Evolutionary conservation across 2,113 vertebrate species (phyloP).

Genomic region (Falco punctatus): DNA sequence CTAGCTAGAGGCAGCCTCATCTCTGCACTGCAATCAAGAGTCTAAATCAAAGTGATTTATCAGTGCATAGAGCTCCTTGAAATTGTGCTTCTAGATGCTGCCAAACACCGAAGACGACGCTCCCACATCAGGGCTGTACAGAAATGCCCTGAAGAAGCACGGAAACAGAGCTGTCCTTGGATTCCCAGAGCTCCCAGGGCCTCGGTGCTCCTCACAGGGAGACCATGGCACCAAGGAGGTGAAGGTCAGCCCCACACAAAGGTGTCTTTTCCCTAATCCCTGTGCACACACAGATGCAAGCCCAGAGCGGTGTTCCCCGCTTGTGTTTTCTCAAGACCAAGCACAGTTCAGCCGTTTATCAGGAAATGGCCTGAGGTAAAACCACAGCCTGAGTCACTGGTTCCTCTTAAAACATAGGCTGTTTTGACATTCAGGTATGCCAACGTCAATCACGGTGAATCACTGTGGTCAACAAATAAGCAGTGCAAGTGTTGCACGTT

Average conservation of each 20-base stretch:
- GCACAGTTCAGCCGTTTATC: background rate
- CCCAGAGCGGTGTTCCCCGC: background rate
- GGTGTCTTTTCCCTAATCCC: background rate
- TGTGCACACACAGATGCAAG: background rate
- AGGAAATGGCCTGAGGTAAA: constrained; percentile 52
- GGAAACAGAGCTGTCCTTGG: background rate
- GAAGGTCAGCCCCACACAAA: background rate
- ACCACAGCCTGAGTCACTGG: constrained; percentile 52
- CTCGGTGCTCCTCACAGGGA: background rate
- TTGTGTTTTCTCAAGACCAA: constrained; percentile 1
- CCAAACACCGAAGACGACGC: background rate
- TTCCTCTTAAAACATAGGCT: constrained; percentile 32
- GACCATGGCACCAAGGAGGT: rapidly evolving
- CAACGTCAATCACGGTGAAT: constrained; percentile 22
- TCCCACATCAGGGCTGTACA: background rate
- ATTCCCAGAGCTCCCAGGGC: background rate
- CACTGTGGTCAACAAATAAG: background rate
- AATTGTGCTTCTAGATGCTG: background rate
- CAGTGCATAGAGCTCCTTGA: background rate
- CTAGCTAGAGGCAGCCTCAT: background rate
- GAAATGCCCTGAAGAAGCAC: background rate
- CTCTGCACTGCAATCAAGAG: background rate
- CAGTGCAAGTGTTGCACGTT: background rate
- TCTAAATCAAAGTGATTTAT: background rate
- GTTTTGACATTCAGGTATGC: constrained; percentile 37